Percentiles rank a stretch among this genome's conserved stretches.
Conservation (phyloP, 2,888 invertebrate genomes). For the Synanthedon vespiformis region DNA sequence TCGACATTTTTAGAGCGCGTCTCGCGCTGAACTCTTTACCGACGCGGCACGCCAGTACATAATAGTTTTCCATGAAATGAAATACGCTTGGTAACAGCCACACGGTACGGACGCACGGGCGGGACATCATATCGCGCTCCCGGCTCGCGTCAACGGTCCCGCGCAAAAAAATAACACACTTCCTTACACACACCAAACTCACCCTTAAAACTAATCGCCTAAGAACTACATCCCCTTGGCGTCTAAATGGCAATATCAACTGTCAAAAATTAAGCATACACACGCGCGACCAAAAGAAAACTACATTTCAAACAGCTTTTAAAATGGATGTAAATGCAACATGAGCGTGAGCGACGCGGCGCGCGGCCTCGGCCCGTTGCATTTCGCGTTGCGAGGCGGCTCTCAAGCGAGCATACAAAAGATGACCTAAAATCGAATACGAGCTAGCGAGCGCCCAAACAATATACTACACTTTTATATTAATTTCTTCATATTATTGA, state of each 20-base stretch:
- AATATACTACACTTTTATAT: constrained; percentile 37
- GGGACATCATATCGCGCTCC: constrained; percentile 36
- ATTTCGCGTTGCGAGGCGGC: constrained; percentile 59
- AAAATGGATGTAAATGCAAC: constrained; percentile 57
- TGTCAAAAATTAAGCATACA: constrained; percentile 69
- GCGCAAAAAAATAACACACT: constrained; percentile 62
- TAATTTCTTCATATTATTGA: constrained; percentile 55
- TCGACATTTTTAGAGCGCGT: not conserved
- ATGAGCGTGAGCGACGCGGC: constrained; percentile 43
- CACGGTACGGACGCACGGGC: constrained; percentile 31
- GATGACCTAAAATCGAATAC: constrained; percentile 68
- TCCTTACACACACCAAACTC: constrained; percentile 35
- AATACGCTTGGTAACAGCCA: constrained; percentile 38
- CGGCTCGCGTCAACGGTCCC: constrained; percentile 55
- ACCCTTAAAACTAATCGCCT: constrained; percentile 35
- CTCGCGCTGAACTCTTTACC: constrained; percentile 19
- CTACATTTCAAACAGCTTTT: constrained; percentile 52
- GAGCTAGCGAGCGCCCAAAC: constrained; percentile 39
- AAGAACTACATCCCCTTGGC: constrained; percentile 51
- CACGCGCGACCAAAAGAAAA: constrained; percentile 63
- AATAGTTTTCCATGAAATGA: constrained; percentile 62
- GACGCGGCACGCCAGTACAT: constrained; percentile 30
- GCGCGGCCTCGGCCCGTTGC: constrained; percentile 66
- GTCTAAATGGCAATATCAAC: constrained; percentile 55
- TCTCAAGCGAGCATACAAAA: constrained; percentile 61